Evolutionary conservation across 64 coral and sea anemone genomes (phyloP), one percentile per base, ranked within the genome.

Genomic region (Montipora capricornis): DNA sequence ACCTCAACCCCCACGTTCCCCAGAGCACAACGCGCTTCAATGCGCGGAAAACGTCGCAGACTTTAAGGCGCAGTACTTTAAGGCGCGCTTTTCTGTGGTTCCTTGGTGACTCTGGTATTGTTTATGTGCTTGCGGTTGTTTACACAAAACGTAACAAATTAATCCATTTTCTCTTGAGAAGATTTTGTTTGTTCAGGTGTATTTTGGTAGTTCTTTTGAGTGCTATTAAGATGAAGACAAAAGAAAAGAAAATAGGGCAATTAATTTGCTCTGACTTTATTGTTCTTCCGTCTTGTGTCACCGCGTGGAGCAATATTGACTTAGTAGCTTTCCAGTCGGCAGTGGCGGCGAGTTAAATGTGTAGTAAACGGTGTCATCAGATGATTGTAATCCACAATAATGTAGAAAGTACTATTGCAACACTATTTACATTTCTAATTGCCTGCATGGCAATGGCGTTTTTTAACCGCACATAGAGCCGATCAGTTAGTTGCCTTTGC

Each of bases 271-370:
- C 17, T 8, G 6, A 44, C 37, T 83, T 46, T 46, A 67, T 62
- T 6, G 2, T 11, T 37, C 6, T 46, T 29, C 20, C 14, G 58
- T 59, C 19, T 44, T n/a, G 29, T 45, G 1, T 44, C 60, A 59
- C 81, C 59, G 37, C 37, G 44, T 45, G 19, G 60, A 29, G 58
- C 60, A 84, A 84, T 67, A 84, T 84, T 84, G 37, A 84, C 58
- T 4, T 5, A 19, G 44, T 46, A 7, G 20, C 61, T 64, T 64
- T 64, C 9, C 8, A 15, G 9, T 64, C 61, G 61, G 8, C 61
- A 12, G 3, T 64, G 61, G 61, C 61, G 14, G 4, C 13, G 1
- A 64, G 9, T 64, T 64, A 11, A 64, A 15, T 55, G 13, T 20
- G 24, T 55, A n/a, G 50, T 59, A 11, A 8, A 20, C 4, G 9